Conservation (phyloP, 2,888 invertebrate genomes). For the Hedya salicella region DNA sequence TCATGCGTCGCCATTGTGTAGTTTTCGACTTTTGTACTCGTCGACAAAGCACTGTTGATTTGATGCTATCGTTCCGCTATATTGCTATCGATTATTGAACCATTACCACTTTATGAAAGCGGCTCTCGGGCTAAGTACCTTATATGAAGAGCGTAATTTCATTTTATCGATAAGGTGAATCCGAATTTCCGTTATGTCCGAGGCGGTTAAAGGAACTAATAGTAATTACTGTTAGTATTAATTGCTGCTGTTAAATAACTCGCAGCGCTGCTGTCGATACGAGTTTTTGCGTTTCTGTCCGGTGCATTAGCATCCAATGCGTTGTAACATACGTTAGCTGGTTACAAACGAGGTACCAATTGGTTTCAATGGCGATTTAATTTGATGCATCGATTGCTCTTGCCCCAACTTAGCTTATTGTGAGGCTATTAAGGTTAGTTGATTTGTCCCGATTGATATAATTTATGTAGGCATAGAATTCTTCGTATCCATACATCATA, state of each 20-base stretch:
- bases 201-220: constrained; percentile 44
- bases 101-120: constrained; percentile 23
- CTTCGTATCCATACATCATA: constrained; percentile 6
- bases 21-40: constrained; percentile 40
- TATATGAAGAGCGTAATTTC: constrained; percentile 34
- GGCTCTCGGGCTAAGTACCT: constrained; percentile 16
- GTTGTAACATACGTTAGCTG: constrained; percentile 49
- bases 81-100: constrained; percentile 31
- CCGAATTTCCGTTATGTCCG: constrained; percentile 47
- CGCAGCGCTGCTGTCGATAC: constrained; percentile 37
- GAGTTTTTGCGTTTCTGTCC: constrained; percentile 49
- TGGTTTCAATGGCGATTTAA: constrained; percentile 71
- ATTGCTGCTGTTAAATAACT: constrained; percentile 44
- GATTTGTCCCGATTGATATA: constrained; percentile 37
- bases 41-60: constrained; percentile 30
- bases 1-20: constrained; percentile 71
- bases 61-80: constrained; percentile 32
- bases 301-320: constrained; percentile 47
- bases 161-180: constrained; percentile 42
- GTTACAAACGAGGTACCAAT: constrained; percentile 58
- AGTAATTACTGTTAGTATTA: constrained; percentile 46
- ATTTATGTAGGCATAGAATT: constrained; percentile 2
- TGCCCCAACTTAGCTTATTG: constrained; percentile 49
- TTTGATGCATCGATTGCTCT: constrained; percentile 64
- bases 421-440: constrained; percentile 43